Conservation (phyloP, 2,888 invertebrate genomes). For the Nemotelus pantherinus region DNA sequence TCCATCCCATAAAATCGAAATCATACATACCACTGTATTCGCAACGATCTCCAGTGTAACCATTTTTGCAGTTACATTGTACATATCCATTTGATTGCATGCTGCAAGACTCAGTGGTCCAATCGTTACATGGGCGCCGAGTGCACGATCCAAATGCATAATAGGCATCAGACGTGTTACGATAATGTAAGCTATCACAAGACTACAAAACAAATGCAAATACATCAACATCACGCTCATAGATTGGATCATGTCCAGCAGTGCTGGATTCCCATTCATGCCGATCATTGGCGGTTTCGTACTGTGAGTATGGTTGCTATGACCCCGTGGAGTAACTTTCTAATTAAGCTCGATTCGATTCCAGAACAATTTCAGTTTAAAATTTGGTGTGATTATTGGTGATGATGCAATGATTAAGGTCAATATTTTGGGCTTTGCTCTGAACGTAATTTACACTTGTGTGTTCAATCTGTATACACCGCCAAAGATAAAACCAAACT, state of each 20-base stretch:
- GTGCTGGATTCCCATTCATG: constrained; percentile 72
- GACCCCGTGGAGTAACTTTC: neutral
- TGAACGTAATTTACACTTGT: constrained; percentile 74
- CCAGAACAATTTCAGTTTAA: constrained; percentile 79
- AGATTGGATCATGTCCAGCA: too few species aligned
- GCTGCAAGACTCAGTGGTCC: constrained; percentile 74
- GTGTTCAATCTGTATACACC: constrained; percentile 75
- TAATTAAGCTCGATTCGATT: constrained; percentile 29
- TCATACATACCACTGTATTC: constrained; percentile 67
- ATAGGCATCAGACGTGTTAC: constrained; percentile 64
- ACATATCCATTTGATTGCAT: constrained; percentile 69
- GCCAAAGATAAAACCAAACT: constrained; percentile 66
- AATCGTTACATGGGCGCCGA: constrained; percentile 78
- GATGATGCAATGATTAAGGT: constrained; percentile 82
- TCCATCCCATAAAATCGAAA: neutral
- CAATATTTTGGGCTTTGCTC: constrained; percentile 76
- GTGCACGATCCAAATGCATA: constrained; percentile 63
- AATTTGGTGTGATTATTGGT: constrained; percentile 77
- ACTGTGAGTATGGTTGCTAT: constrained; percentile 69
- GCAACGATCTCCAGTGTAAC: constrained; percentile 75
- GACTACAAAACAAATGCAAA: constrained; percentile 53
- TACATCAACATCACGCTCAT: neutral
- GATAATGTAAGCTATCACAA: constrained; percentile 78
- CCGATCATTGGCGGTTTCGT: constrained; percentile 81
- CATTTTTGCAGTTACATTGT: constrained; percentile 76